phyloP scores from a whole-genome alignment of 2,797 vertebrate species.

The Kryptolebias ocellatus region DNA sequence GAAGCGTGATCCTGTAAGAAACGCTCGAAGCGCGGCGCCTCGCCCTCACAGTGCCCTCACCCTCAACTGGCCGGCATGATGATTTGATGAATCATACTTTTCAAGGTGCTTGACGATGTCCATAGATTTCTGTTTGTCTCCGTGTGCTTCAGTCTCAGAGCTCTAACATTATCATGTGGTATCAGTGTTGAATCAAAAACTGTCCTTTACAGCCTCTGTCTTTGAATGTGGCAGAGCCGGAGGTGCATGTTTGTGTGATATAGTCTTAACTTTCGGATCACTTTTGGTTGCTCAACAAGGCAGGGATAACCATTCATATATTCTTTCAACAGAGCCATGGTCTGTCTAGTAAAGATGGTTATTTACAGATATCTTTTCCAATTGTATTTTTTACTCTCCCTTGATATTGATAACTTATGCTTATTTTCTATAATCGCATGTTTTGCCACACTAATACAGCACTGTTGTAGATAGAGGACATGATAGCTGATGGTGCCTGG shows the following conservation, averaged over 20 bases:
- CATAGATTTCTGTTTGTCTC: constrained; percentile 74
- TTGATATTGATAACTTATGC: constrained; percentile 77
- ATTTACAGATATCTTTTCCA: constrained; percentile 79
- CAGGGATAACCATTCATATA: constrained; percentile 77
- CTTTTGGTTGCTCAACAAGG: constrained; percentile 75
- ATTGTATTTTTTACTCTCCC: constrained; percentile 79
- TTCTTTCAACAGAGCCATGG: constrained; percentile 81
- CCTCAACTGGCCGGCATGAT: constrained; percentile 73
- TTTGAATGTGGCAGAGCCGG: constrained; percentile 81
- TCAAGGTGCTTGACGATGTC: constrained; percentile 79
- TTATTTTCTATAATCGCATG: constrained; percentile 83
- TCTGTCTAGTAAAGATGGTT: constrained; percentile 81
- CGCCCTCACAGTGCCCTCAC: constrained; percentile 62
- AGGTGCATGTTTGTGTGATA: constrained; percentile 80
- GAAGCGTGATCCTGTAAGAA: constrained; percentile 62
- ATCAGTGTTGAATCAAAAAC: constrained; percentile 80
- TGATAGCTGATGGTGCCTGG: constrained; percentile 66
- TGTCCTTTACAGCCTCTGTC: constrained; percentile 79
- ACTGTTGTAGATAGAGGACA: constrained; percentile 78
- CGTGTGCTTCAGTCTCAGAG: constrained; percentile 75
- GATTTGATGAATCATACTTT: constrained; percentile 83
- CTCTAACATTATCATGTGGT: constrained; percentile 76
- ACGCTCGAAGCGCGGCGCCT: constrained; percentile 51
- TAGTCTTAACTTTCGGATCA: constrained; percentile 78
- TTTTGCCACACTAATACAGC: constrained; percentile 82